Conservation (phyloP, 2,797 vertebrate species). For the Epinephelus malabaricus region DNA sequence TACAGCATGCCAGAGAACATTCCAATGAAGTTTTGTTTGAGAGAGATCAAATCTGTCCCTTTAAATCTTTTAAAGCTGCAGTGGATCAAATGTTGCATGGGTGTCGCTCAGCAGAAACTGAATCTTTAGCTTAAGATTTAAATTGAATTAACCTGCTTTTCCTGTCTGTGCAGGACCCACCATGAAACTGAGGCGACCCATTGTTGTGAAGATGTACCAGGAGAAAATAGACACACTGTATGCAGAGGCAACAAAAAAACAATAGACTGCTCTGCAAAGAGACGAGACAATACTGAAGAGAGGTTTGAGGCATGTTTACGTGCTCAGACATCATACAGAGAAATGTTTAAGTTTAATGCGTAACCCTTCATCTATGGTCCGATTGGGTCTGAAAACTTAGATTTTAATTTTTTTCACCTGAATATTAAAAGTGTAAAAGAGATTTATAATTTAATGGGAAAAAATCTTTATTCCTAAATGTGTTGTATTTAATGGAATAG, state of each 20-base stretch:
- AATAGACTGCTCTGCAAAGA: slow-evolving; percentile 20
- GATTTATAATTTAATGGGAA: neutral
- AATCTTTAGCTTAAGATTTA: neutral
- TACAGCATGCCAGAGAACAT: neutral
- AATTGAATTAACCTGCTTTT: neutral
- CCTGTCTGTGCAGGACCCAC: slow-evolving; percentile 83
- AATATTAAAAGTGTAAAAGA: slow-evolving; percentile 27
- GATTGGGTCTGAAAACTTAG: too few species aligned
- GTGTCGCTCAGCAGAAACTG: neutral
- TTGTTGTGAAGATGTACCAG: slow-evolving; percentile 86
- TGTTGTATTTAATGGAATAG: slow-evolving; percentile 30
- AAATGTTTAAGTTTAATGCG: neutral
- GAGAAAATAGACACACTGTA: slow-evolving; percentile 85
- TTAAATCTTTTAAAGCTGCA: neutral
- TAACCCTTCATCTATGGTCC: too few species aligned
- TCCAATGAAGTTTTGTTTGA: neutral
- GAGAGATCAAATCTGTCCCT: neutral
- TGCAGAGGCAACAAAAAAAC: slow-evolving; percentile 38
- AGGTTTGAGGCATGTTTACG: neutral
- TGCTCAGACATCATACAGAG: slow-evolving; percentile 1
- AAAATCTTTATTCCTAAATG: slow-evolving; percentile 14
- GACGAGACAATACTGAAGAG: neutral
- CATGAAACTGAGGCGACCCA: slow-evolving; percentile 87
- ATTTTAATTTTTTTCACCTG: slow-evolving; percentile 3
- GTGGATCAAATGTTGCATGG: neutral